Evolutionary conservation across 1,140 invertebrate genomes (phyloP).

Genomic region (Orchestia grillus): DNA sequence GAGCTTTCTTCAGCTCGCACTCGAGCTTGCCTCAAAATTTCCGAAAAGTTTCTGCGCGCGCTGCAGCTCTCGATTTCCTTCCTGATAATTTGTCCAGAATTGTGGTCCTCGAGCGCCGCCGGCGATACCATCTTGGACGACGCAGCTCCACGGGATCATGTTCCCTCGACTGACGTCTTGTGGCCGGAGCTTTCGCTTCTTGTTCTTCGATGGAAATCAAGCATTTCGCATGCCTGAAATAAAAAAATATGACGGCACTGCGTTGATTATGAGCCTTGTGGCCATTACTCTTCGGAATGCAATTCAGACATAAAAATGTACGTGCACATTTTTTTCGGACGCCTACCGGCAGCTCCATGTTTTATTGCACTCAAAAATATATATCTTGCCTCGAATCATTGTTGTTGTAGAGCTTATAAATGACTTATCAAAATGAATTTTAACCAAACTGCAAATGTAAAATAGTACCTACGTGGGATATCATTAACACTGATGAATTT

Average conservation of each 20-base stretch:
- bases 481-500: not conserved
- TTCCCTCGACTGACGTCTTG: not conserved
- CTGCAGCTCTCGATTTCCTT: not conserved
- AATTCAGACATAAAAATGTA: too few relatives aligned
- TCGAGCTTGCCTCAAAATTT: slow-evolving; percentile 30
- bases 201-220: not conserved
- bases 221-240: not conserved
- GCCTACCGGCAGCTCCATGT: not conserved
- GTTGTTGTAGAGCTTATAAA: too few relatives aligned
- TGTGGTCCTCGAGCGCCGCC: not conserved
- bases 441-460: not conserved
- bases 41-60: not conserved
- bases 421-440: not conserved
- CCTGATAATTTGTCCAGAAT: slow-evolving; percentile 29
- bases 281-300: too few relatives aligned
- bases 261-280: too few relatives aligned
- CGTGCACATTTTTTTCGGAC: too few relatives aligned
- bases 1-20: not conserved
- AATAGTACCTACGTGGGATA: not conserved
- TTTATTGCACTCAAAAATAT: not conserved
- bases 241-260: too few relatives aligned
- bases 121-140: slow-evolving; percentile 3
- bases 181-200: not conserved
- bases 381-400: too few relatives aligned
- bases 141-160: not conserved